Evolutionary conservation across 2,113 vertebrate genomes (phyloP), one percentile per base, ranked within the genome.

Genomic region (Sminthopsis crassicaudata): DNA sequence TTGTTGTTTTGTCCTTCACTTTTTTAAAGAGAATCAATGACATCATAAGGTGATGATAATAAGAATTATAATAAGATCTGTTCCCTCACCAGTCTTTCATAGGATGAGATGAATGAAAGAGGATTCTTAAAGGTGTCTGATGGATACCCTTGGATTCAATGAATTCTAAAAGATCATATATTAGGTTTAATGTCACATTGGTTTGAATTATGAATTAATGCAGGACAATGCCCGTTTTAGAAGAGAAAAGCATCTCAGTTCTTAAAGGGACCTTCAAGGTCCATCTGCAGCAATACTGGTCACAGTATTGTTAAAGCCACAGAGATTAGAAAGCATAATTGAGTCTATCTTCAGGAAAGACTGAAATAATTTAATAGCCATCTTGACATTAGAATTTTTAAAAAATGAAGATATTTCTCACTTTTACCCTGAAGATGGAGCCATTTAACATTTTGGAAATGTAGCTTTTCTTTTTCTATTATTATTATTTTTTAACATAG

Each of bases 381-480:
- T 91, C 93, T 60, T 91, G 25, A n/a, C 5, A 94, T 36, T 90
- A 93, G 91, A 60, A 27, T 46, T 93, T 48, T 8, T 36, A 48
- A 6, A 92, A 30, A 36, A 36, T 84, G 6, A 42, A 67, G 10
- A 95, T 89, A 50, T 46, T 97, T 97, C 94, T 96, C 53, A 51
- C 90, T 23, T 96, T 92, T 93, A 95, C 93, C 97, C 97, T 97
- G 97, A 98, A 97, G 97, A 96, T 97, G 97, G 97, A 97, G 97
- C 96, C 91, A 95, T 98, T 97, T 92, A 94, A 93, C 97, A 95
- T 96, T 96, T 95, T 92, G 96, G 90, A 92, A 90, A 60, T 51
- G 94, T 27, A 48, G 48, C 53, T 94, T 96, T 91, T 89, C 95
- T 90, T 92, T 95, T 60, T 93, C 93, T 53, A 91, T 46, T 10